Evolutionary conservation across 2,113 vertebrate genomes (phyloP).

Genomic region (Siniperca knerii): DNA sequence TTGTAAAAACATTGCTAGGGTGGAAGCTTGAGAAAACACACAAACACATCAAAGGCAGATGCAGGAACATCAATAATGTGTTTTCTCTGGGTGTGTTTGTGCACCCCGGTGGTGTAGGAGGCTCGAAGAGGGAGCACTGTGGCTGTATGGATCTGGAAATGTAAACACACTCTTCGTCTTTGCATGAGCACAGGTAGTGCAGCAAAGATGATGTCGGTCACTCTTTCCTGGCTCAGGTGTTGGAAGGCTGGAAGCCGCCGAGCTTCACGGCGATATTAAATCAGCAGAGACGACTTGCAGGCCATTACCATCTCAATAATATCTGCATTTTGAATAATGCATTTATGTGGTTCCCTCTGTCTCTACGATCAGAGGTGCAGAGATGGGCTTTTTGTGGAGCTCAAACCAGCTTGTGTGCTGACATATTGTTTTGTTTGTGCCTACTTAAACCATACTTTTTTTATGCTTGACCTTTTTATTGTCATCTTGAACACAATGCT

Average conservation of each 20-base stretch:
- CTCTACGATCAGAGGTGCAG: slow-evolving; percentile 5
- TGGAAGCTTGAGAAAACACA: not conserved
- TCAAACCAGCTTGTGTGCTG: not conserved
- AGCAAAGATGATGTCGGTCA: slow-evolving; percentile 44
- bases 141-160: slow-evolving; percentile 37
- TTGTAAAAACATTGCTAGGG: not conserved
- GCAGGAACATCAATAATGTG: slow-evolving; percentile 38
- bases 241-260: slow-evolving; percentile 19
- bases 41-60: slow-evolving; percentile 11
- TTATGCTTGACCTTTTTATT: not conserved
- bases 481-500: not conserved
- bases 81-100: slow-evolving; percentile 47
- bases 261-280: slow-evolving; percentile 57
- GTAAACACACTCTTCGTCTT: slow-evolving; percentile 40
- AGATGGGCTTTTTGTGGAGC: slow-evolving; percentile 7
- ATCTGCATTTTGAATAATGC: slow-evolving; percentile 65
- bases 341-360: slow-evolving; percentile 6
- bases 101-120: slow-evolving; percentile 32
- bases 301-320: slow-evolving; percentile 52
- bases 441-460: not conserved
- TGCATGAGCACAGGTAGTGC: slow-evolving; percentile 57
- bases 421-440: not conserved
- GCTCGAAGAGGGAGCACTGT: not conserved
- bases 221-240: slow-evolving; percentile 55
- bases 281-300: slow-evolving; percentile 36